phyloP scores from a whole-genome alignment of 2,797 vertebrate species.

The Falco berigora region DNA sequence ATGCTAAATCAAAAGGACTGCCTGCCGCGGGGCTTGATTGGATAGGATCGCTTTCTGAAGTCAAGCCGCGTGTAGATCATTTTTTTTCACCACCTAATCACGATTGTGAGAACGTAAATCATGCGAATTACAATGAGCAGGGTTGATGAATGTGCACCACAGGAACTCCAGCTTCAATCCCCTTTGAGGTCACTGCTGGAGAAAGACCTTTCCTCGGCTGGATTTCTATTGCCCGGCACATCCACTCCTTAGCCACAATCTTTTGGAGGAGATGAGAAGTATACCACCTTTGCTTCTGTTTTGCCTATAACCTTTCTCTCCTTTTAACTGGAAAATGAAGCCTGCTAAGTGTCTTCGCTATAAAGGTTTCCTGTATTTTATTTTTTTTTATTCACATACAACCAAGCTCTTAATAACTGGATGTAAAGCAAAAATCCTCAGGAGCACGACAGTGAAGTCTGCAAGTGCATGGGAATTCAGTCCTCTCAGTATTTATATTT shows the following conservation, averaged over 20 bases:
- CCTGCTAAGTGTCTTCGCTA: neutral
- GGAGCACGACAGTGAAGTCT: constrained; percentile 1
- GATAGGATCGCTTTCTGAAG: constrained; percentile 36
- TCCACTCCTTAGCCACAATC: neutral
- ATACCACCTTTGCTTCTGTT: neutral
- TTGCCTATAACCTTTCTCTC: neutral
- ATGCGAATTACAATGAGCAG: neutral
- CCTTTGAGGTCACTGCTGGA: neutral
- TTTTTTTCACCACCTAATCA: constrained; percentile 37
- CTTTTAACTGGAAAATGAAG: neutral
- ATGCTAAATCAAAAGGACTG: constrained; percentile 38
- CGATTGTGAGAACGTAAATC: constrained; percentile 37
- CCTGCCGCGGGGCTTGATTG: constrained; percentile 9
- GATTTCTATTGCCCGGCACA: neutral
- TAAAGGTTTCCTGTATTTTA: neutral
- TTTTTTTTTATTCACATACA: neutral
- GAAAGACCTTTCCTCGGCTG: neutral
- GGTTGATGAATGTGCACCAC: constrained; percentile 22
- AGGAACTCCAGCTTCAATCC: constrained; percentile 5
- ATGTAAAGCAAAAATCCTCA: neutral
- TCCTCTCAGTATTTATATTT: constrained; percentile 50
- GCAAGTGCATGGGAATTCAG: neutral
- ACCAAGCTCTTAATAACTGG: neutral
- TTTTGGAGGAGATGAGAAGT: neutral
- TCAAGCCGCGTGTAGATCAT: neutral